Evolutionary conservation across 1,140 invertebrate genomes (phyloP).

Genomic region (Archivesica marissinica): DNA sequence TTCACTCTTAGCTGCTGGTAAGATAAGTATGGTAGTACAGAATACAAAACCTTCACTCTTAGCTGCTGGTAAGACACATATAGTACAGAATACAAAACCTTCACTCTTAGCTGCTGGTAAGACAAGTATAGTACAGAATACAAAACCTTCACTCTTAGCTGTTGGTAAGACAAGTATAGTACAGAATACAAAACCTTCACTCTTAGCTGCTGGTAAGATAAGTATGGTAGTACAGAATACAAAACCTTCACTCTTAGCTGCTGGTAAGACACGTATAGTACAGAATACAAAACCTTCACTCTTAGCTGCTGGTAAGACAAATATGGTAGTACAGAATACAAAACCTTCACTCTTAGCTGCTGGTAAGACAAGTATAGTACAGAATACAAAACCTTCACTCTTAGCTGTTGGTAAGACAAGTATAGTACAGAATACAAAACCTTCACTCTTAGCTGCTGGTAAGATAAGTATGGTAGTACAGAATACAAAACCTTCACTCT

Average conservation of each 20-base stretch:
- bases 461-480: constrained; percentile 81
- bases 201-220: constrained; percentile 78
- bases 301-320: constrained; percentile 78
- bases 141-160: constrained; percentile 75
- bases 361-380: constrained; percentile 67
- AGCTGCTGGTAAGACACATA: constrained; percentile 71
- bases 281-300: constrained; percentile 75
- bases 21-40: constrained; percentile 81
- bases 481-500: constrained; percentile 77
- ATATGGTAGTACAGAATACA: constrained; percentile 81
- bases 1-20: constrained; percentile 77
- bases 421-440: constrained; percentile 67
- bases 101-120: constrained; percentile 78
- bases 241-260: constrained; percentile 75
- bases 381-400: constrained; percentile 75
- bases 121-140: constrained; percentile 18
- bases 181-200: constrained; percentile 73
- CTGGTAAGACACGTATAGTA: constrained; percentile 69
- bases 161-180: constrained; percentile 70
- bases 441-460: constrained; percentile 77
- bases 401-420: constrained; percentile 74
- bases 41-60: constrained; percentile 78
- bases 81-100: constrained; percentile 69
- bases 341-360: constrained; percentile 76
- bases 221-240: constrained; percentile 82